These are phyloP conservation scores for Diacarnus erythraeanus DNA, from an alignment of 37 sponge, comb jelly and placozoan species.

Conservation along the genomic window DNA sequence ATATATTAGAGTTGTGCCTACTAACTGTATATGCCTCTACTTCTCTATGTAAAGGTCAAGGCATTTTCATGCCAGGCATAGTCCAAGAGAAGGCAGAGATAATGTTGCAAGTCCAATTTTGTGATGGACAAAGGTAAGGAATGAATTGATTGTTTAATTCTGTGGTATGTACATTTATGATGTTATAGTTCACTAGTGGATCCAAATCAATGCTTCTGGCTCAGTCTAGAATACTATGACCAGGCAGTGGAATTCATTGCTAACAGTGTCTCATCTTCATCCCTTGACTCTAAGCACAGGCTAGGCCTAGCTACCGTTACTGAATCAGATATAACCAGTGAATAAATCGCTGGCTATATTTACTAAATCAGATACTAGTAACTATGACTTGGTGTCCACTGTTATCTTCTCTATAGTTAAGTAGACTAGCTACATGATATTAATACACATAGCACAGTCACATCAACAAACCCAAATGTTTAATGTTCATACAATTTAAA, in stretches of 20 bases:
- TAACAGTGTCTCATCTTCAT: not conserved
- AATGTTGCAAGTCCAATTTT: slow-evolving; percentile 38
- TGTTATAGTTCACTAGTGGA: slow-evolving; percentile 21
- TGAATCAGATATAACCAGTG: not conserved
- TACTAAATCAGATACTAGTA: no score
- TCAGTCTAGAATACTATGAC: slow-evolving; percentile 27
- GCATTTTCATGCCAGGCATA: slow-evolving; percentile 45
- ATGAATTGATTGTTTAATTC: not conserved
- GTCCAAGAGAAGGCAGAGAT: not conserved
- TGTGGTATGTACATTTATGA: not conserved
- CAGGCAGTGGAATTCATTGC: slow-evolving; percentile 44
- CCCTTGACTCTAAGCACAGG: not conserved
- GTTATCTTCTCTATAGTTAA: not conserved
- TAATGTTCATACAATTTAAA: slow-evolving; percentile 38
- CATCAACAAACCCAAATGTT: not conserved
- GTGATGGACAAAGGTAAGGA: slow-evolving; percentile 54
- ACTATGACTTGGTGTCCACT: no score
- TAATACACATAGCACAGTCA: no score
- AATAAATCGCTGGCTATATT: slow-evolving; percentile 12
- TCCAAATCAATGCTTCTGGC: slow-evolving; percentile 47
- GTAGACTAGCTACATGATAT: no score
- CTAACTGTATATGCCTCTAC: not conserved
- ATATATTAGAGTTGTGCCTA: no score
- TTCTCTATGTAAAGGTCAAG: slow-evolving; percentile 1
- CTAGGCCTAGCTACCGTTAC: no score